These are phyloP conservation scores for Podocnemis expansa DNA, from an alignment of 2,113 vertebrate species.

Conservation along the genomic window DNA sequence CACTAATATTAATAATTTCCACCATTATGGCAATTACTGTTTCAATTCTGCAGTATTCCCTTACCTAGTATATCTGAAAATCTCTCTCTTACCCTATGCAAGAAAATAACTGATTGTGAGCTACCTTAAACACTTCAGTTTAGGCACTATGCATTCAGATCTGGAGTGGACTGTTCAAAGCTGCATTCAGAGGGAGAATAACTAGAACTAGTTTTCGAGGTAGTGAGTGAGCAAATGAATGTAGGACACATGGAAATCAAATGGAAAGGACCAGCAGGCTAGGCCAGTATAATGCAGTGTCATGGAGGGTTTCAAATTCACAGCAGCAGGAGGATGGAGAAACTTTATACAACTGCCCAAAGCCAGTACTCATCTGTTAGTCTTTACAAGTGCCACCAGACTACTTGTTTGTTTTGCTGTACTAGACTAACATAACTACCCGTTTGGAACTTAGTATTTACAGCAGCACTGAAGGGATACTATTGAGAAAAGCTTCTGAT, in stretches of 20 bases:
- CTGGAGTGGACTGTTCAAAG: not conserved
- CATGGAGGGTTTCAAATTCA: not conserved
- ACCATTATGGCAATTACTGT: not conserved
- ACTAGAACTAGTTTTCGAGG: not conserved
- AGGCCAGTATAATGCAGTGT: not conserved
- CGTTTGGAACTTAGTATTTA: not conserved
- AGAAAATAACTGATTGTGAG: not conserved
- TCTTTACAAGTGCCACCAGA: too few relatives aligned
- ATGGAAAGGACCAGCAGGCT: not conserved
- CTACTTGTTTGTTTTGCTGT: too few relatives aligned
- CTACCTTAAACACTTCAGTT: not conserved
- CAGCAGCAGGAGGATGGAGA: not conserved
- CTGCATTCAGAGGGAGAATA: not conserved
- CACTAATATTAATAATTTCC: not conserved
- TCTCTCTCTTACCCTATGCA: not conserved
- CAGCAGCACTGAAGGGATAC: not conserved
- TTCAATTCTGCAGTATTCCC: not conserved
- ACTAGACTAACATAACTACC: too few relatives aligned
- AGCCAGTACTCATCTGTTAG: too few relatives aligned
- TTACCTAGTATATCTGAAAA: not conserved
- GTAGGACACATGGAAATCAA: rapidly evolving
- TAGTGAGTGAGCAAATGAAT: not conserved
- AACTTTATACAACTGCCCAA: not conserved
- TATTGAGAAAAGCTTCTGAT: not conserved
- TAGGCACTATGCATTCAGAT: not conserved